Evolutionary conservation across 2,797 vertebrate species (phyloP).

Genomic region (Sebastes hubbsi): DNA sequence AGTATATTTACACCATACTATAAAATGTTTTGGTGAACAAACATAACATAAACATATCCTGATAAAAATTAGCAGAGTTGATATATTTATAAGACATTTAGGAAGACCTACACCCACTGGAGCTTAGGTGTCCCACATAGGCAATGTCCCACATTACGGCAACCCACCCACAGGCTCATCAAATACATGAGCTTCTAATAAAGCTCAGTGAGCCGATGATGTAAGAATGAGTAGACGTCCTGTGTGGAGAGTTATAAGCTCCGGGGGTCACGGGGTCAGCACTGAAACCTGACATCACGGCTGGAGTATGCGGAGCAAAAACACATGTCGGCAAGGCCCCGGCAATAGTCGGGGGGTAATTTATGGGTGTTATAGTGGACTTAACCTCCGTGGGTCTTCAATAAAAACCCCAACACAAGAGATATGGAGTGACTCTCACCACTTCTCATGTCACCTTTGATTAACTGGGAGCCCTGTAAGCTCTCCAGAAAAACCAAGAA

Average conservation of each 20-base stretch:
- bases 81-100: too few relatives aligned
- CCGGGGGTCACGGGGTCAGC: slow-evolving; percentile 62
- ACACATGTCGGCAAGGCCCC: slow-evolving; percentile 49
- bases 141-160: too few relatives aligned
- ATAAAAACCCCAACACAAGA: slow-evolving; percentile 45
- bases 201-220: slow-evolving; percentile 4
- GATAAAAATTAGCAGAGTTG: too few relatives aligned
- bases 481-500: slow-evolving; percentile 15
- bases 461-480: slow-evolving; percentile 23
- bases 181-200: neutral
- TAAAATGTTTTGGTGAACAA: too few relatives aligned
- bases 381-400: slow-evolving; percentile 55
- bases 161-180: neutral
- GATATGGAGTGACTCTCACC: slow-evolving; percentile 27
- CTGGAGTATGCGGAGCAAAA: slow-evolving; percentile 62
- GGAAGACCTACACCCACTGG: too few relatives aligned
- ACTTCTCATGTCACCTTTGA: slow-evolving; percentile 36
- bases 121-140: too few relatives aligned
- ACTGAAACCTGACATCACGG: slow-evolving; percentile 73
- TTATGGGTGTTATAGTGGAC: slow-evolving; percentile 53
- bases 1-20: too few relatives aligned
- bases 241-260: slow-evolving; percentile 55
- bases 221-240: slow-evolving; percentile 27
- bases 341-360: slow-evolving; percentile 52
- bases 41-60: too few relatives aligned